Evolutionary conservation across 1,140 invertebrate species (phyloP).

Genomic region (Drosophila tsacasi): DNA sequence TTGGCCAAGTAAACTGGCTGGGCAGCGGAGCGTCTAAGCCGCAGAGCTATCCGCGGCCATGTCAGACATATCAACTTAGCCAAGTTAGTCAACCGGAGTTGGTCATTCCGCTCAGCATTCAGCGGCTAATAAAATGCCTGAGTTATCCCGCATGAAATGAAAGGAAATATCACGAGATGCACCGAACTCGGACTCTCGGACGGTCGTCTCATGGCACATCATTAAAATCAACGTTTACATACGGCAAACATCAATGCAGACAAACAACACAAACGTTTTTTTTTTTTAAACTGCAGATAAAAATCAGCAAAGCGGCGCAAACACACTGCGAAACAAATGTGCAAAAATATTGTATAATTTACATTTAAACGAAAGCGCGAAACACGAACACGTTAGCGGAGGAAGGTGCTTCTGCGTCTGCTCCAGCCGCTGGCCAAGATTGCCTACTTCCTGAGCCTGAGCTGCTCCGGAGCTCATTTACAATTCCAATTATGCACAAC

Average conservation of each 20-base stretch:
- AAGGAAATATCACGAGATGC: constrained; percentile 21
- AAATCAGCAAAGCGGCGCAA: constrained; percentile 77
- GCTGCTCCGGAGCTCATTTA: constrained; percentile 65
- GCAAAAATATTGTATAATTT: constrained; percentile 79
- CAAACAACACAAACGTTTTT: constrained; percentile 76
- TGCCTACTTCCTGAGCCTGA: constrained; percentile 54
- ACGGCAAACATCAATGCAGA: constrained; percentile 80
- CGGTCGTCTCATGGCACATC: constrained; percentile 69
- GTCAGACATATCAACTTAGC: constrained; percentile 82
- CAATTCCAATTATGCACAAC: constrained; percentile 84
- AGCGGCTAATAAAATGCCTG: constrained; percentile 83
- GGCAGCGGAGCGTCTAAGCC: constrained; percentile 54
- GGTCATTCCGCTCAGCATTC: constrained; percentile 82
- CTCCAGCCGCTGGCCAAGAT: constrained; percentile 46
- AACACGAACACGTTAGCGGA: constrained; percentile 65
- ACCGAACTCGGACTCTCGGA: neutral
- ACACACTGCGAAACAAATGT: constrained; percentile 71
- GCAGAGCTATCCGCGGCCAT: constrained; percentile 72
- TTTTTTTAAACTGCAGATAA: constrained; percentile 80
- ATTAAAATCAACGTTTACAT: constrained; percentile 83
- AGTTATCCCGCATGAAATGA: constrained; percentile 73
- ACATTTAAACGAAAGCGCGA: constrained; percentile 77
- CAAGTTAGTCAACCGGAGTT: constrained; percentile 82
- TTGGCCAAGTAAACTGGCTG: constrained; percentile 60
- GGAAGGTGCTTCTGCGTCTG: constrained; percentile 18